Base-by-base conservation (phyloP, 2,113 vertebrate genomes). In the Cephalopterus ornatus region DNA sequence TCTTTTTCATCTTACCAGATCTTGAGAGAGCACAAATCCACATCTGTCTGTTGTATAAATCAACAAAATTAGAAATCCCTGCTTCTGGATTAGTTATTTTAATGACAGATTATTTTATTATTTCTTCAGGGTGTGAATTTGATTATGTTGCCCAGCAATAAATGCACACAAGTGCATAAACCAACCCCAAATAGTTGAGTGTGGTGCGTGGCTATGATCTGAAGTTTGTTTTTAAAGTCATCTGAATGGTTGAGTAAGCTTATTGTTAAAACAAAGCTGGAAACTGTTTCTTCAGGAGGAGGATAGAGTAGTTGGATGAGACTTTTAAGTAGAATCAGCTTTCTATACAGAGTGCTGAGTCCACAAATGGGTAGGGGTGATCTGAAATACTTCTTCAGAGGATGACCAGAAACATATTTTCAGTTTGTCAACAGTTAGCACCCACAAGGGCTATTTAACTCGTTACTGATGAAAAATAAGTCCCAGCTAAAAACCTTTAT, bases 1-100 rank as follows among this genome's bases (percentile, higher is more conserved):
- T 95, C 97, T 94, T 98, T 98, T 98, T 98, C 97, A 97, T 98
- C 78, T 95, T 94, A 97, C 92, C 86, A 92, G 96, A 89, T 95
- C 92, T 96, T 46, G 47, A 94, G 85, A 96, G 96, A 97, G 97
- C 52, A 12, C 90, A 97, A 94, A 85, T 96, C 95, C 93, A 96
- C 94, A 95, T 96, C 96, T 97, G 93, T 96, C 93, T 85, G 88
- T 97, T 97, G 93, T 95, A 89, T 97, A 97, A 98, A 96, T 97
- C 95, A 97, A 96, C 68, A 93, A 89, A 96, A 95, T 83, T 94
- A 65, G 87, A 93, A 93, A 81, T 90, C 42, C 9, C 44, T 59
- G 83, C 86, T 91, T 93, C 75, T 67, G 96, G 74, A 81, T 92
- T 93, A 93, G 90, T 92, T 91, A 68, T 89, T 97, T 92, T 77